Base-by-base conservation (phyloP, 2,113 vertebrate species). In the Peromyscus maniculatus region DNA sequence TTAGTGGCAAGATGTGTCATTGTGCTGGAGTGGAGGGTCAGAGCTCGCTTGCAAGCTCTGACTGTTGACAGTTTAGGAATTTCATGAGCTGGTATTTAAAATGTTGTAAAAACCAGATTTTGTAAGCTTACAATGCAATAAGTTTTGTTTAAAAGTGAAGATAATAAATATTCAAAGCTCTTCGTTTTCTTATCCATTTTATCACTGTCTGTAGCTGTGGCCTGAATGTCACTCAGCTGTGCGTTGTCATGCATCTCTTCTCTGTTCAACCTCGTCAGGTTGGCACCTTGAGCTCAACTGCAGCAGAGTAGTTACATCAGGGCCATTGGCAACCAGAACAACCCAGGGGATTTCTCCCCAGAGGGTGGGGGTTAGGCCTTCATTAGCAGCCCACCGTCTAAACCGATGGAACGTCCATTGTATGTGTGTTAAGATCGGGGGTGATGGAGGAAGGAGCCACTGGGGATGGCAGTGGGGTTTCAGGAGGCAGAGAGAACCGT, bases 141-240 rank as follows among this genome's bases (percentile, higher is more conserved):
- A 7, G 33, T 31, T 93, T 96, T 90, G 9, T 82, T 82, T n/a
- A 17, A 77, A 84, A 89, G 26, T 8, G 66, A 59, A 74, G 55
- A 24, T 75, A 74, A 57, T 24, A 67, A 69, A 59, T 57, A 52
- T 31, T 69, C 17, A 46, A 89, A 87, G 94, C 21, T 43, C 83
- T 74, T 83, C 8, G 3, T 36, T 87, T 83, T 16, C 49, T 71
- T 21, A 10, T 10, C 49, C n/a, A 43, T 57, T 69, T 72, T 39
- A 22, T 13, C 55, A 1, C 43, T 21, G 2, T 7, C 92, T 78
- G 4, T 24, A 39, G 26, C 22, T 55, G 0, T 21, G 33, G 9
- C 16, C 26, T 59, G 43, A 49, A n/a, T 33, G 13, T 46, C 7
- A 10, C 74, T 1, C 17, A 15, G 1, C 8, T 6, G 21, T 1